Percentiles rank a stretch among this genome's conserved stretches.
phyloP scores from a whole-genome alignment of 2,888 invertebrate genomes.

The Barypeithes pellucidus region DNA sequence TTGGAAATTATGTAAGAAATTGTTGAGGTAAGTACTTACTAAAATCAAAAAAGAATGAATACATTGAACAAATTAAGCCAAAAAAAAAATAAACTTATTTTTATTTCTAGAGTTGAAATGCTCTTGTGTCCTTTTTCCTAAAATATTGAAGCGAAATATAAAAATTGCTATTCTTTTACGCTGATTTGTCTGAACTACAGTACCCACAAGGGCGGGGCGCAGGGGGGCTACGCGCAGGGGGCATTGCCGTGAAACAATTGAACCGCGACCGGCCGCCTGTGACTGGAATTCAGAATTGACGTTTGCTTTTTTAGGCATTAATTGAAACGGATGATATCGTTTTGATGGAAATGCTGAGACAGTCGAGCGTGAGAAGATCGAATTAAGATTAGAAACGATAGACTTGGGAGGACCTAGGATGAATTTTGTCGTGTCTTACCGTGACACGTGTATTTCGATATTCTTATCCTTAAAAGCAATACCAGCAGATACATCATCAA shows the following conservation, averaged over 20 bases:
- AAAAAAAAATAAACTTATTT: no score
- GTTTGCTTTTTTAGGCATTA: constrained; percentile 69
- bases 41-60: no score
- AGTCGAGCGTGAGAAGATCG: constrained; percentile 59
- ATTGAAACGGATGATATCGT: constrained; percentile 69
- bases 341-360: constrained; percentile 66
- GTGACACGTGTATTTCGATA: neutral
- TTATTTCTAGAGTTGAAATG: no score
- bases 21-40: no score
- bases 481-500: no score
- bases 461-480: no score
- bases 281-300: constrained; percentile 71
- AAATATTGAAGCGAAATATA: neutral
- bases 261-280: constrained; percentile 70
- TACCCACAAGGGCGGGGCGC: constrained; percentile 40
- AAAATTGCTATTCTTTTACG: neutral
- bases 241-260: constrained; percentile 70
- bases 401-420: constrained; percentile 24
- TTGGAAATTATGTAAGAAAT: no score
- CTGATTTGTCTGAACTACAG: constrained; percentile 41
- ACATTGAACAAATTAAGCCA: no score
- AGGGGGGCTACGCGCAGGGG: constrained; percentile 56
- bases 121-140: no score
- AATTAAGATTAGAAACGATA: constrained; percentile 55
- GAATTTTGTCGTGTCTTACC: constrained; percentile 38